These are phyloP conservation scores for Drosophila yakuba DNA, from an alignment of 1,140 invertebrate genomes.

Conservation along the genomic window DNA sequence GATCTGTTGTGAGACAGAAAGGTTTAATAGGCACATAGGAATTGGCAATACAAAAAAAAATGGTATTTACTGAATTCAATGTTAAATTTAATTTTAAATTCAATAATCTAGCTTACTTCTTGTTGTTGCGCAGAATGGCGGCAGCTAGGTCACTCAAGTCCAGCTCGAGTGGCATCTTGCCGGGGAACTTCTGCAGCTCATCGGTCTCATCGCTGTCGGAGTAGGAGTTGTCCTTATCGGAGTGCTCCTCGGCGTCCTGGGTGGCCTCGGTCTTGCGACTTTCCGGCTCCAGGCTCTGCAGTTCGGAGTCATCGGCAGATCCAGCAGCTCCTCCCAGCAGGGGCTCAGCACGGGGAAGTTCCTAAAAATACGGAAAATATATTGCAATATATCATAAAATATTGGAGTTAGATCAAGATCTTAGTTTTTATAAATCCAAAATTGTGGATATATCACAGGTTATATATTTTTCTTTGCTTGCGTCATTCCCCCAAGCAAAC, in stretches of 20 bases:
- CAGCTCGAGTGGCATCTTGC: slow-evolving; percentile 91
- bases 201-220: slow-evolving; percentile 85
- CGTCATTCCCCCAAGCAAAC: background rate
- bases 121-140: slow-evolving; percentile 90
- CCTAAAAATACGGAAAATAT: slow-evolving; percentile 40
- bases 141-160: slow-evolving; percentile 92
- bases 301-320: slow-evolving; percentile 61
- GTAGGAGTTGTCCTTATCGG: slow-evolving; percentile 73
- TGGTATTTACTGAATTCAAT: too few relatives aligned
- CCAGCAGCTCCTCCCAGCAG: slow-evolving; percentile 69
- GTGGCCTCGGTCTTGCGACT: slow-evolving; percentile 58
- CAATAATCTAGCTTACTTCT: slow-evolving; percentile 85
- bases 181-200: slow-evolving; percentile 87
- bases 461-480: background rate
- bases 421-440: too few relatives aligned
- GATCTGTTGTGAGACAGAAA: slow-evolving; percentile 81
- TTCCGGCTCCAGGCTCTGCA: slow-evolving; percentile 73
- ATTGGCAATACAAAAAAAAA: too few relatives aligned
- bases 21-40: background rate
- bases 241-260: slow-evolving; percentile 39
- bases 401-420: too few relatives aligned
- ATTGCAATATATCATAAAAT: background rate
- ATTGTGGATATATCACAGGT: background rate
- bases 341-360: slow-evolving; percentile 82
- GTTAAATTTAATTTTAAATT: too few relatives aligned